phyloP scores from a whole-genome alignment of 2,113 vertebrate species.

The Anarrhichthys ocellatus region DNA sequence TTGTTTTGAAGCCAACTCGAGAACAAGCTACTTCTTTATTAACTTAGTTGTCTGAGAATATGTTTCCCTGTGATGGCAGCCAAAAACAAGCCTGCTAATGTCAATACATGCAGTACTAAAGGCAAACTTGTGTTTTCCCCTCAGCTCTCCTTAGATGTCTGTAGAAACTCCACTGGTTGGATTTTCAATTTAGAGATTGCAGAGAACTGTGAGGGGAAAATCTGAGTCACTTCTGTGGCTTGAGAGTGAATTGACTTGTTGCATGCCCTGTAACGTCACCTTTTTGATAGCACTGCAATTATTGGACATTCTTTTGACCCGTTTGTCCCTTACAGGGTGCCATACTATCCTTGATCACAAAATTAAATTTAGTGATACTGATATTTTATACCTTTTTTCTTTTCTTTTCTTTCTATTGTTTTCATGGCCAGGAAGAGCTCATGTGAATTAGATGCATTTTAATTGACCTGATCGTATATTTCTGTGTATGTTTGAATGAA shows the following conservation, averaged over 20 bases:
- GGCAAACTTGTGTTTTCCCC: slow-evolving; percentile 4
- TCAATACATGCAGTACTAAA: slow-evolving; percentile 16
- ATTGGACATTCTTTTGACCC: not conserved
- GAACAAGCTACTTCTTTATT: slow-evolving; percentile 43
- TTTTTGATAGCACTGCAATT: slow-evolving; percentile 22
- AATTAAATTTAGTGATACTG: slow-evolving; percentile 7
- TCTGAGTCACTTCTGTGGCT: slow-evolving; percentile 4
- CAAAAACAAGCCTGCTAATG: slow-evolving; percentile 42
- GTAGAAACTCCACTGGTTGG: slow-evolving; percentile 45
- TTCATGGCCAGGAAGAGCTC: slow-evolving; percentile 19
- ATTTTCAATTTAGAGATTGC: slow-evolving; percentile 37
- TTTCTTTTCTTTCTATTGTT: slow-evolving; percentile 6
- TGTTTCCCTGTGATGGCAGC: slow-evolving; percentile 21
- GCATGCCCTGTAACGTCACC: slow-evolving; percentile 35
- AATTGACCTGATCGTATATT: slow-evolving; percentile 13
- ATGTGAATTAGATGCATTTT: slow-evolving; percentile 23
- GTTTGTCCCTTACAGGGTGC: slow-evolving; percentile 47
- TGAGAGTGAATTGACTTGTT: slow-evolving; percentile 2
- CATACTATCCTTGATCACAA: slow-evolving; percentile 31
- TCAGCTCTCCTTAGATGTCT: slow-evolving; percentile 18
- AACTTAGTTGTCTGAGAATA: slow-evolving; percentile 1
- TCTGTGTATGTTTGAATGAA: slow-evolving; percentile 30
- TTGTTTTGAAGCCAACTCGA: slow-evolving; percentile 37
- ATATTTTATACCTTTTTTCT: slow-evolving; percentile 11
- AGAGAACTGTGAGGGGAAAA: slow-evolving; percentile 29